Percentiles rank a stretch among this genome's conserved stretches.
These are phyloP conservation scores for Prolemur simus DNA, from an alignment of 2,113 vertebrate genomes.

Conservation along the genomic window DNA sequence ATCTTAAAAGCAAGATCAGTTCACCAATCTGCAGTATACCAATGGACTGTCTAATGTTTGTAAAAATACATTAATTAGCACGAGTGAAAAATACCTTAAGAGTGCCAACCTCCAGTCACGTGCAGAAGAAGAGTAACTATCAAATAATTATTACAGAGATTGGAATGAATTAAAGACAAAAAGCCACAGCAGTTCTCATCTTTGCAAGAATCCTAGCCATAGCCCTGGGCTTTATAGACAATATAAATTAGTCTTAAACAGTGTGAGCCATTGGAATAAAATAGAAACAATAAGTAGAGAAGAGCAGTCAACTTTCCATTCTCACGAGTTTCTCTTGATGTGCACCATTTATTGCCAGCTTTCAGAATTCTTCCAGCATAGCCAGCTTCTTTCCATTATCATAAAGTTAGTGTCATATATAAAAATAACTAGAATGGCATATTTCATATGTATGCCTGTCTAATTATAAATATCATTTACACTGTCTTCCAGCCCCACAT, in stretches of 20 bases:
- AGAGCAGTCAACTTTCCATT: neutral
- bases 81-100: neutral
- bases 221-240: neutral
- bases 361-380: neutral
- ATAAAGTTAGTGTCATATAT: neutral
- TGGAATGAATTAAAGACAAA: neutral
- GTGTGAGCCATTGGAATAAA: neutral
- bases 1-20: constrained; percentile 1
- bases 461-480: neutral
- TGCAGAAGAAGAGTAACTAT: neutral
- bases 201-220: neutral
- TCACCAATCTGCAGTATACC: neutral
- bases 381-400: neutral
- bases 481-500: neutral
- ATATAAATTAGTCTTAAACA: neutral
- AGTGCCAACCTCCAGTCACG: neutral
- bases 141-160: neutral
- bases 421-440: constrained; percentile 16
- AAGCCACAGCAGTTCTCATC: neutral
- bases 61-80: constrained; percentile 3
- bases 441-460: neutral
- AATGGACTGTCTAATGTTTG: neutral
- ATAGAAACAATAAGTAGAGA: neutral
- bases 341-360: neutral
- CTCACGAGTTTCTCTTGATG: neutral